phyloP scores from a whole-genome alignment of 2,113 vertebrate species.

The Cyprinodon brontotheroides region DNA sequence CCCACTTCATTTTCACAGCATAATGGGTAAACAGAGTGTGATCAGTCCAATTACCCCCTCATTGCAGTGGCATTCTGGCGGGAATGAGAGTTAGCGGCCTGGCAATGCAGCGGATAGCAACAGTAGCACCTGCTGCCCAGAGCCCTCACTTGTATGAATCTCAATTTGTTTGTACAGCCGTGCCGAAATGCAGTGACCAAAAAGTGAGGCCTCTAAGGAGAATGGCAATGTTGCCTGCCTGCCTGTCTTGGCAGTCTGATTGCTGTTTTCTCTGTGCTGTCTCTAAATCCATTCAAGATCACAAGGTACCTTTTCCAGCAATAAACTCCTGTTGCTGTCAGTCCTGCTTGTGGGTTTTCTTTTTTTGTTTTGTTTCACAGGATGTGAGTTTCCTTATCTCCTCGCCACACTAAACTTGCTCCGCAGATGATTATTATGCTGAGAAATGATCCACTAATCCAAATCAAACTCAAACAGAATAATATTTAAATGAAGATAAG shows the following conservation, averaged over 20 bases:
- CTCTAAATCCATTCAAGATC: constrained; percentile 31
- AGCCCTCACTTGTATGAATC: constrained; percentile 67
- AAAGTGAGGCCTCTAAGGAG: constrained; percentile 46
- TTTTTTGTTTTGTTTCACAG: constrained; percentile 18
- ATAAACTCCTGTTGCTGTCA: constrained; percentile 38
- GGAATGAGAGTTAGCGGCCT: constrained; percentile 68
- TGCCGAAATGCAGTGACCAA: constrained; percentile 52
- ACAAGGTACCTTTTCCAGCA: constrained; percentile 49
- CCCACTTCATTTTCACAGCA: constrained; percentile 74
- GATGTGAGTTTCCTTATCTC: constrained; percentile 4
- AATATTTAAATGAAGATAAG: constrained; percentile 15
- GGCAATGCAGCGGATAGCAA: constrained; percentile 44
- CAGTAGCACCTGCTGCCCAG: constrained; percentile 72
- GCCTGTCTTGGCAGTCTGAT: constrained; percentile 20
- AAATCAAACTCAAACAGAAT: constrained; percentile 8
- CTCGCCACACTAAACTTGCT: constrained; percentile 8
- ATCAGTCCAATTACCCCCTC: constrained; percentile 79
- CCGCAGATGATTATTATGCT: constrained; percentile 39
- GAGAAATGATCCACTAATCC: constrained; percentile 16
- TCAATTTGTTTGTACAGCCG: constrained; percentile 71
- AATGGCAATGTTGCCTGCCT: constrained; percentile 10
- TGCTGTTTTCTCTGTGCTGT: constrained; percentile 41
- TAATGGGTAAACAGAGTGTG: constrained; percentile 76
- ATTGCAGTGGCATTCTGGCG: constrained; percentile 65
- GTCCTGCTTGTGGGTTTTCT: constrained; percentile 15